Conservation (phyloP, 2,797 vertebrate genomes). For the Pipistrellus pipistrellus region DNA sequence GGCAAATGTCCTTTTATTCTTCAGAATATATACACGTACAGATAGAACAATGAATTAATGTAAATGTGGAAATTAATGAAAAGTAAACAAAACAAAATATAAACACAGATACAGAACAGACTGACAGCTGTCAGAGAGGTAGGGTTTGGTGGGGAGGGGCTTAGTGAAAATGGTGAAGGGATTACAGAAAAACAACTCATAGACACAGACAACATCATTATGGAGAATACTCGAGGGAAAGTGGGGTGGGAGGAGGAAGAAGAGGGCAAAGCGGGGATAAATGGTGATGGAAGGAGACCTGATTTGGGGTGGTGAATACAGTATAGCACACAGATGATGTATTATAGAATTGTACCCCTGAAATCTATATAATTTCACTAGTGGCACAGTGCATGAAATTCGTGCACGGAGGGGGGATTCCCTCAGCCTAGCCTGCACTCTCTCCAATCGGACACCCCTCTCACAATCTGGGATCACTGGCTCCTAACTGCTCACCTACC, state of each 20-base stretch:
- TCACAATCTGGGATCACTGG: too few species aligned
- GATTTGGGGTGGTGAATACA: neutral
- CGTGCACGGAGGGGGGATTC: too few species aligned
- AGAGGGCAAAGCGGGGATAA: neutral
- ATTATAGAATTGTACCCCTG: neutral
- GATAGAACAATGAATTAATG: constrained; percentile 2
- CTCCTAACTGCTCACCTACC: too few species aligned
- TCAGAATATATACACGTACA: constrained; percentile 20
- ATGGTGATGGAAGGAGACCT: neutral
- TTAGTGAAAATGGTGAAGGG: neutral
- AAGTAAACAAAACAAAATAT: neutral
- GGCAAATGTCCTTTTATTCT: constrained; percentile 25
- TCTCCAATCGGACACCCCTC: too few species aligned
- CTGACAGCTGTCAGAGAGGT: neutral
- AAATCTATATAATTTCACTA: neutral
- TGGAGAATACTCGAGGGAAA: neutral
- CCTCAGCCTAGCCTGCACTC: too few species aligned
- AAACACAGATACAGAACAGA: neutral
- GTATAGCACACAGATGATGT: neutral
- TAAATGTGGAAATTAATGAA: neutral
- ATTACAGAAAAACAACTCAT: neutral
- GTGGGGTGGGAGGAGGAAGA: neutral
- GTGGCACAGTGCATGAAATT: too few species aligned
- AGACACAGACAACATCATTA: neutral
- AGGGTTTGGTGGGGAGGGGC: neutral